These are phyloP conservation scores for Pomacea canaliculata DNA, from an alignment of 2,888 invertebrate species.

Conservation along the genomic window DNA sequence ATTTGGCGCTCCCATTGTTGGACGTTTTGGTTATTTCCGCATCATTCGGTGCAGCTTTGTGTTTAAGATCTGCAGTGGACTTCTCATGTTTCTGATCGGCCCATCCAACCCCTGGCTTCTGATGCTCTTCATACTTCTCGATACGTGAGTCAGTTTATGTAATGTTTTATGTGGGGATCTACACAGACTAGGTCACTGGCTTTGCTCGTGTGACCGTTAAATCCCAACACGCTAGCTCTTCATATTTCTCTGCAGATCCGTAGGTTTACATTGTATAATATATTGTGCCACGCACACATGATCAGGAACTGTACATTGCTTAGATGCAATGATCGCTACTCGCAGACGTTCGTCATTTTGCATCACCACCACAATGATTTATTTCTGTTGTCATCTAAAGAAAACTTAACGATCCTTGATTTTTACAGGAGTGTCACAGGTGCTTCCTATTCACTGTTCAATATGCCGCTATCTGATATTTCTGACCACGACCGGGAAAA, in stretches of 20 bases:
- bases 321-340: too few species aligned
- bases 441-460: conserved; percentile 54
- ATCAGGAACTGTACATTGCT: too few species aligned
- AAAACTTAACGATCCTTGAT: neutral
- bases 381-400: too few species aligned
- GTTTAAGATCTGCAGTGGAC: conserved; percentile 46
- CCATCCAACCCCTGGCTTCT: conserved; percentile 44
- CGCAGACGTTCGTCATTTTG: too few species aligned
- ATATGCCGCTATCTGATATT: conserved; percentile 63
- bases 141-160: conserved; percentile 44
- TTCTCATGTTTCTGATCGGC: conserved; percentile 43
- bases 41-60: conserved; percentile 49
- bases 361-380: too few species aligned
- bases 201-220: too few species aligned
- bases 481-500: conserved; percentile 57
- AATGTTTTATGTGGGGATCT: too few species aligned
- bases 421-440: conserved; percentile 41
- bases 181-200: too few species aligned
- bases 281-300: too few species aligned
- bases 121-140: conserved; percentile 49
- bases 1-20: conserved; percentile 40
- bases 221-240: too few species aligned
- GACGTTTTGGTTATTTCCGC: conserved; percentile 49
- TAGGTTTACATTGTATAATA: too few species aligned
- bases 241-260: too few species aligned